A percentile compares a stretch with the other conserved stretches of the same genome.
Conservation (phyloP, 2,888 invertebrate genomes). For the Napeogenes inachia region DNA sequence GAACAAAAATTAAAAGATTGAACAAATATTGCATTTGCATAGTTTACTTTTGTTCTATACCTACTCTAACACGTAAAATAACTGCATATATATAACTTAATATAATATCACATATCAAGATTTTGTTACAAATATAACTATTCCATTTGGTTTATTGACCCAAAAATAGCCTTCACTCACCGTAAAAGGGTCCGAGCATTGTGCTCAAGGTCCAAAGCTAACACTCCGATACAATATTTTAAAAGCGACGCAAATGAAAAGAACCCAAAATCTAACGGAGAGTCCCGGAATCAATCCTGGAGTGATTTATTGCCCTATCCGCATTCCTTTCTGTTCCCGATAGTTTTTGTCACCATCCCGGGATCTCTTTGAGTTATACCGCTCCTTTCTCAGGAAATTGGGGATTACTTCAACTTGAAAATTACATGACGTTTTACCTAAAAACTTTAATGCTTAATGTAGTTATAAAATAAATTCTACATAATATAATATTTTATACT, state of each 20-base stretch:
- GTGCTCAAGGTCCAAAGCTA: slow-evolving; percentile 23
- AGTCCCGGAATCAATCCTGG: slow-evolving; percentile 37
- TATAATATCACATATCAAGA: not conserved
- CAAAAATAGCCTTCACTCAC: slow-evolving; percentile 19
- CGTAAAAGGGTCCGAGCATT: slow-evolving; percentile 22
- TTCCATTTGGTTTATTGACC: slow-evolving; percentile 15
- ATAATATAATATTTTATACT: no score
- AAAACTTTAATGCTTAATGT: not conserved
- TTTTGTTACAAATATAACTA: not conserved
- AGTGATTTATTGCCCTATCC: slow-evolving; percentile 40
- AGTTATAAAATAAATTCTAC: no score
- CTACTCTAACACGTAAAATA: no score
- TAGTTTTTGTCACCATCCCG: slow-evolving; percentile 40
- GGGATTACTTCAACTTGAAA: slow-evolving; percentile 34
- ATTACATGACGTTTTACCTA: slow-evolving; percentile 30
- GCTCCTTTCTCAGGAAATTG: slow-evolving; percentile 35
- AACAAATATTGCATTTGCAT: no score
- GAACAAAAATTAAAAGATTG: no score
- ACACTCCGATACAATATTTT: slow-evolving; percentile 29
- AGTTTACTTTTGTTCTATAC: no score
- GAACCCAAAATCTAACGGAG: slow-evolving; percentile 28
- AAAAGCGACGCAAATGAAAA: slow-evolving; percentile 32
- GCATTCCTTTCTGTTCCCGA: slow-evolving; percentile 36
- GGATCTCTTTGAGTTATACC: slow-evolving; percentile 37
- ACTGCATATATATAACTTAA: not conserved